Base-by-base conservation (phyloP, 2,888 invertebrate species). In the Entomobrya multifasciata region DNA sequence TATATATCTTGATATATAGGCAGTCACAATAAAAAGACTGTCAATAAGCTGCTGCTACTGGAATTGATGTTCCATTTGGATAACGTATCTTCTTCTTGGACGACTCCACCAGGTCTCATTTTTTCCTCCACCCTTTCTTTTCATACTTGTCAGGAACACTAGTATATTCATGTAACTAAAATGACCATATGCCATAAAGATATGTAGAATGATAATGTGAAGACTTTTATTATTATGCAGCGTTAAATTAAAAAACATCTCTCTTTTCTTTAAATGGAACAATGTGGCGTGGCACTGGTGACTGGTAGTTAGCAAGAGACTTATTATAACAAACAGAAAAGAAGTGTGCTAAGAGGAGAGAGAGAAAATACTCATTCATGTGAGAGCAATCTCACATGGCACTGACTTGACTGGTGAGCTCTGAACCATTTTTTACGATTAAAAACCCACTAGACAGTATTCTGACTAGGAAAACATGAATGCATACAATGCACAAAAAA, bases 221-320 rank as follows among this genome's bases (percentile, higher is more conserved):
- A 72, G 52, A 17, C 25, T 1, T 20, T 10, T n/a, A 70, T 15
- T 11, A 8, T 47, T 15, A 17, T 17, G n/a, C 22, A 8, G 13
- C 27, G 72, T 72, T 49, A 72, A 72, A 52, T 72, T 72, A 72
- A 27, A 13, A 67, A 72, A 52, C 72, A 52, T 72, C 27, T 25
- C 27, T 17, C n/a, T n/a, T n/a, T n/a, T 52, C 17, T 6, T n/a
- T 25, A 36, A 70, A 72, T 52, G 15, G 49, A 30, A 72, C 72
- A 72, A n/a, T n/a, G n/a, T n/a, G n/a, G n/a, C n/a, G n/a, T n/a
- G n/a, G n/a, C n/a, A n/a, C n/a, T 67, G 6, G 44, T 15, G n/a
- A 17, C 3, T 17, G 11, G 44, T 67, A 67, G 67, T n/a, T n/a
- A n/a, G n/a, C n/a, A n/a, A n/a, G n/a, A n/a, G n/a, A n/a, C n/a